Conservation (phyloP, 1,140 invertebrate genomes). For the Bicyclus anynana region DNA sequence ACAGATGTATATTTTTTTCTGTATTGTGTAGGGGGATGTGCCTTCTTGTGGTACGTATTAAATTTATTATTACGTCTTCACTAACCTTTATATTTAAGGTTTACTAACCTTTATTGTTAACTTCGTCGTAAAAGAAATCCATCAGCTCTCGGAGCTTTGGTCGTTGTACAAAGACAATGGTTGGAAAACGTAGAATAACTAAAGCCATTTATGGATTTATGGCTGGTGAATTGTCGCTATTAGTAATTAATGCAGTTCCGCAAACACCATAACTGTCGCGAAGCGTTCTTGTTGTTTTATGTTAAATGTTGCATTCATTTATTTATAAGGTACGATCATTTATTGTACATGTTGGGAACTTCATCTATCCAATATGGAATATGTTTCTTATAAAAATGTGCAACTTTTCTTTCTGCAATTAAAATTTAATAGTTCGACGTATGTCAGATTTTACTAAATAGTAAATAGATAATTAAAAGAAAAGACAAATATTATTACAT, state of each 20-base stretch:
- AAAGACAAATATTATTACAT: too few species aligned
- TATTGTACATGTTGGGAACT: background rate
- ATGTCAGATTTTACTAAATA: too few species aligned
- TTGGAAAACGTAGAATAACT: conserved; percentile 16
- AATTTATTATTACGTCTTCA: too few species aligned
- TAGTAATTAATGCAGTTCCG: conserved; percentile 23
- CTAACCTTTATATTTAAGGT: too few species aligned
- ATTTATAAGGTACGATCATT: conserved; percentile 1
- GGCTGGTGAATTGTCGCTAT: conserved; percentile 20
- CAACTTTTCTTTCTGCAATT: too few species aligned
- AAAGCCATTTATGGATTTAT: conserved; percentile 29
- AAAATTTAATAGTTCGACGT: too few species aligned
- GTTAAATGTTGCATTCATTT: background rate
- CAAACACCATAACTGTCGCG: conserved; percentile 19
- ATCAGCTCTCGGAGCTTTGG: background rate
- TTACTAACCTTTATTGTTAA: too few species aligned
- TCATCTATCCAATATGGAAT: background rate
- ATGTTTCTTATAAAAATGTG: background rate
- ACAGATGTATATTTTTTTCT: too few species aligned
- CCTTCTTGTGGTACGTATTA: too few species aligned
- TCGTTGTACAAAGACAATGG: conserved; percentile 18
- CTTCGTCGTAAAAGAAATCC: background rate
- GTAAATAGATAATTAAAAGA: too few species aligned
- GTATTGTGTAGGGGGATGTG: too few species aligned
- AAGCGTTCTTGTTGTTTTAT: conserved; percentile 13